Percentiles rank a stretch among this genome's conserved stretches.
phyloP scores from a whole-genome alignment of 2,797 vertebrate genomes.

The Amblyraja radiata region DNA sequence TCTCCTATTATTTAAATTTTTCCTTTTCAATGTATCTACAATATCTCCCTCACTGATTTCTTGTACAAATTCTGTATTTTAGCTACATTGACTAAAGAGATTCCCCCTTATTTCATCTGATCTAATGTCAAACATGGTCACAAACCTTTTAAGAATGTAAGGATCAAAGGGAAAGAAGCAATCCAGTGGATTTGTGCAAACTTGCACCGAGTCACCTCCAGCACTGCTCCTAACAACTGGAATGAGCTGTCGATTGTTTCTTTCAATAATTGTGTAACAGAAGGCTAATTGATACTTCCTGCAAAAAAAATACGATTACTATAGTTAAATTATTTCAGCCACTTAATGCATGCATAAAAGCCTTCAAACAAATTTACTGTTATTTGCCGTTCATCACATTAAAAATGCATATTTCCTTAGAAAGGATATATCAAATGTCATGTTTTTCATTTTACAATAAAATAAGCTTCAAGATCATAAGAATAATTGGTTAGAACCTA shows the following conservation, averaged over 20 bases:
- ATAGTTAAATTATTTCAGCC: not conserved
- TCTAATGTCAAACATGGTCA: not conserved
- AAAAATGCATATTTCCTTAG: not conserved
- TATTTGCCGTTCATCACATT: not conserved
- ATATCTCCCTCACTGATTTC: not conserved
- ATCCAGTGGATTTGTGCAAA: slow-evolving; percentile 85
- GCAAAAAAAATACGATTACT: slow-evolving; percentile 39
- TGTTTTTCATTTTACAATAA: not conserved
- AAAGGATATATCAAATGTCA: not conserved
- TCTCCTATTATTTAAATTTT: not conserved
- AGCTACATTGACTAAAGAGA: not conserved
- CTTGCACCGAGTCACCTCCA: slow-evolving; percentile 65
- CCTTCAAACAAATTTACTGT: not conserved
- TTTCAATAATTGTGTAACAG: slow-evolving; percentile 92
- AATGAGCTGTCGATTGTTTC: slow-evolving; percentile 75
- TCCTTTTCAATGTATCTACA: not conserved
- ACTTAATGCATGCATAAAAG: not conserved
- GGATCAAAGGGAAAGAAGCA: slow-evolving; percentile 95
- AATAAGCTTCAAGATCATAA: not conserved
- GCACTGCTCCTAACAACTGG: slow-evolving; percentile 71
- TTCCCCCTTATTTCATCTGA: not conserved
- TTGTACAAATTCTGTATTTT: not conserved
- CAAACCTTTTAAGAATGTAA: slow-evolving; percentile 82
- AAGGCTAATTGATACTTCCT: slow-evolving; percentile 97
- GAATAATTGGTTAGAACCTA: not conserved